Evolutionary conservation across 2,113 vertebrate species (phyloP).

Genomic region (Brachypodius melanocephalos): DNA sequence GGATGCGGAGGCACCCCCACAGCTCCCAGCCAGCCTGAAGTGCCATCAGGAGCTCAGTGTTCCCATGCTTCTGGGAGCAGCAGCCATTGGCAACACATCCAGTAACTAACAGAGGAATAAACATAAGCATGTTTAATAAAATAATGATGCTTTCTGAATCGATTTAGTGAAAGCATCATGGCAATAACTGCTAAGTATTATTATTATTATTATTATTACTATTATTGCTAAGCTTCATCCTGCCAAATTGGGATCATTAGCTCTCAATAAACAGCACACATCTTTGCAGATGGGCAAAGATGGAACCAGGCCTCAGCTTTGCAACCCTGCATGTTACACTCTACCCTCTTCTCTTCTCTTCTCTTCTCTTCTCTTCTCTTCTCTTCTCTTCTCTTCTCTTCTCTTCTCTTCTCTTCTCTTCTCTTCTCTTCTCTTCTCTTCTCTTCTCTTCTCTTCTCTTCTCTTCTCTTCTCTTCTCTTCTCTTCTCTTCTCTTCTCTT

Average conservation of each 20-base stretch:
- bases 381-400: not conserved
- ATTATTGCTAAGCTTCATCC: not conserved
- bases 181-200: not conserved
- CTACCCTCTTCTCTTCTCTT: too few species aligned
- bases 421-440: too few species aligned
- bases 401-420: too few species aligned
- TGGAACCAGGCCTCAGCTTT: not conserved
- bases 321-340: not conserved
- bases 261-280: not conserved
- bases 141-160: not conserved
- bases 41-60: fast-evolving
- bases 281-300: not conserved
- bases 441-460: too few species aligned
- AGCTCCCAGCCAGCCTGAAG: not conserved
- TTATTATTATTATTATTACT: not conserved
- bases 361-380: not conserved
- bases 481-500: not conserved
- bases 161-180: conserved; percentile 1
- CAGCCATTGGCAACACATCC: not conserved
- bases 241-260: not conserved
- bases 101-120: not conserved
- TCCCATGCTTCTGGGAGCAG: not conserved
- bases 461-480: not conserved
- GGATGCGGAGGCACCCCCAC: not conserved
- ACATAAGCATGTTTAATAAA: conserved; percentile 19